Conservation (phyloP, 2,797 vertebrate genomes). For the Neoniphon sammara region DNA sequence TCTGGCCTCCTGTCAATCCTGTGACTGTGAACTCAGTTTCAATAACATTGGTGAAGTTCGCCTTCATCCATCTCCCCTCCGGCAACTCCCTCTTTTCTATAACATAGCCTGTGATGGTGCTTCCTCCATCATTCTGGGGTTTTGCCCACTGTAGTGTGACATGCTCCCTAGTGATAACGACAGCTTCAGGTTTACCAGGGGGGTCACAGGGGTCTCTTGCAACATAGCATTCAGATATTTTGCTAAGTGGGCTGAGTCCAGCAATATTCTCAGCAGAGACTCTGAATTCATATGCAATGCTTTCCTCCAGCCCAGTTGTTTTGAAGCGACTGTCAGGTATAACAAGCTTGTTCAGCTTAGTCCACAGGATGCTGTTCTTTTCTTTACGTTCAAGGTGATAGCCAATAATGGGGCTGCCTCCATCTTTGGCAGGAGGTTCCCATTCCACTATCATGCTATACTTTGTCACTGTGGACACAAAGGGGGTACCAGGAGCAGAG, state of each 20-base stretch:
- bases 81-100: slow-evolving; percentile 94
- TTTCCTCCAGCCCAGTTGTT: slow-evolving; percentile 91
- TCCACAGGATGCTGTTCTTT: slow-evolving; percentile 95
- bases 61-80: slow-evolving; percentile 94
- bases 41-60: slow-evolving; percentile 91
- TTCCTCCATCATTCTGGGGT: slow-evolving; percentile 92
- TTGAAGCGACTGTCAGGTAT: slow-evolving; percentile 90
- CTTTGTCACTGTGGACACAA: slow-evolving; percentile 87
- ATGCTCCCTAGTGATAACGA: slow-evolving; percentile 89
- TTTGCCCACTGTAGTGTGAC: slow-evolving; percentile 92
- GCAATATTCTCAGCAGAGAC: slow-evolving; percentile 93
- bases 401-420: slow-evolving; percentile 90
- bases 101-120: slow-evolving; percentile 91
- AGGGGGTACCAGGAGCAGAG: slow-evolving; percentile 87
- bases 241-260: slow-evolving; percentile 89
- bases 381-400: slow-evolving; percentile 96
- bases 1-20: slow-evolving; percentile 89
- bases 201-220: slow-evolving; percentile 92
- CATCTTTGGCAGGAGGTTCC: slow-evolving; percentile 90
- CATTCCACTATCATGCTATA: slow-evolving; percentile 93
- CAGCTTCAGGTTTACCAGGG: slow-evolving; percentile 90
- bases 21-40: slow-evolving; percentile 91
- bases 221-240: slow-evolving; percentile 89
- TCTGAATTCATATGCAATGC: slow-evolving; percentile 94
- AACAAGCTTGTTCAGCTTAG: slow-evolving; percentile 89